A percentile compares a stretch with the other conserved stretches of the same genome.
Conservation (phyloP, 1,140 invertebrate species). For the Drosophila chauvacae region DNA sequence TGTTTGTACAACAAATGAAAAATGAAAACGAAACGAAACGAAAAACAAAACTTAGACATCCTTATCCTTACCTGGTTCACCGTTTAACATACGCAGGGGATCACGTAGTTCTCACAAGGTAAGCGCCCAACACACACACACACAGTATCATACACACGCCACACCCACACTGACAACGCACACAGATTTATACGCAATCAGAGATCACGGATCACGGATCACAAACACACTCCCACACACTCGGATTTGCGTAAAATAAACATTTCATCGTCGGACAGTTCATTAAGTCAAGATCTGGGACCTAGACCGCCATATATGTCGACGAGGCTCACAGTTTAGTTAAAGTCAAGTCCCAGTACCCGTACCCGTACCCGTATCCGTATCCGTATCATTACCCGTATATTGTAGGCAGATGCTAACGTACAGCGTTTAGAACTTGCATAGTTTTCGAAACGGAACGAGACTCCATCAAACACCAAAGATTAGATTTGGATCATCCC, state of each 20-base stretch:
- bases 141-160: slow-evolving; percentile 16
- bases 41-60: slow-evolving; percentile 90
- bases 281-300: slow-evolving; percentile 1
- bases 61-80: slow-evolving; percentile 97
- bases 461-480: slow-evolving; percentile 26
- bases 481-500: slow-evolving; percentile 7
- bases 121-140: slow-evolving; percentile 77
- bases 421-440: slow-evolving; percentile 27
- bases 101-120: slow-evolving; percentile 96
- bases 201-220: slow-evolving; percentile 7
- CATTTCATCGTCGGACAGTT: slow-evolving; percentile 12
- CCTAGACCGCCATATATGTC: slow-evolving; percentile 2
- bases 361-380: not conserved
- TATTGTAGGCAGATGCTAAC: slow-evolving; percentile 40
- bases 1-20: slow-evolving; percentile 71
- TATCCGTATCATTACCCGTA: slow-evolving; percentile 15
- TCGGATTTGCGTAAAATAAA: slow-evolving; percentile 22
- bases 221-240: slow-evolving; percentile 18
- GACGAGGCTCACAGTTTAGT: slow-evolving; percentile 27
- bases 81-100: slow-evolving; percentile 95
- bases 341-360: slow-evolving; percentile 10
- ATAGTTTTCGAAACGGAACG: slow-evolving; percentile 28
- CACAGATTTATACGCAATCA: slow-evolving; percentile 17
- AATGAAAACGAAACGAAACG: slow-evolving; percentile 60
- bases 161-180: slow-evolving; percentile 26